Conservation (phyloP, 2,888 invertebrate genomes). For the Patella ulyssiponensis region DNA sequence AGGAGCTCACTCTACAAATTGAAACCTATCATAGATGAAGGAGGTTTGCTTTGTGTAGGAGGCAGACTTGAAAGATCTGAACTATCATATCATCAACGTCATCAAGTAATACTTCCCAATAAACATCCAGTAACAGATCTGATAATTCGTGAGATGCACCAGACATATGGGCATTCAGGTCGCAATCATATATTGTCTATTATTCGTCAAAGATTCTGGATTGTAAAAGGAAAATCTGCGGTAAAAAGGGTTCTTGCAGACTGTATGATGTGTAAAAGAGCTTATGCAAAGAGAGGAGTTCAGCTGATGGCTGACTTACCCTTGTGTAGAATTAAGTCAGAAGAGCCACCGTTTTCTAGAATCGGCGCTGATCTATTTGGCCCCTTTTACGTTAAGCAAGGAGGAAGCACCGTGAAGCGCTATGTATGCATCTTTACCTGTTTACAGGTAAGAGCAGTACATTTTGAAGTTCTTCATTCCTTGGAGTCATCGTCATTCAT, state of each 20-base stretch:
- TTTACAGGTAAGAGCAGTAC: constrained; percentile 24
- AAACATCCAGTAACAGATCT: not conserved
- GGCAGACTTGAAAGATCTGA: not conserved
- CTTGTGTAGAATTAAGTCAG: not conserved
- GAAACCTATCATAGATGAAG: not conserved
- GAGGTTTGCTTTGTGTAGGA: not conserved
- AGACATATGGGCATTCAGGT: not conserved
- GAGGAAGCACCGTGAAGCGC: constrained; percentile 21
- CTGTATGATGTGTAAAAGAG: constrained; percentile 10
- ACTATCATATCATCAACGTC: not conserved
- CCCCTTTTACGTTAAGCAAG: constrained; percentile 26
- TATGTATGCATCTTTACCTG: constrained; percentile 37
- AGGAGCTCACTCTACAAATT: not conserved
- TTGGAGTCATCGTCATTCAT: not conserved
- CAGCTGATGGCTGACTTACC: constrained; percentile 6
- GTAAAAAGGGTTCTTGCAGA: not conserved
- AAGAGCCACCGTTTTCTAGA: constrained; percentile 21
- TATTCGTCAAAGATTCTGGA: constrained; percentile 14
- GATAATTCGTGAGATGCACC: constrained; percentile 14
- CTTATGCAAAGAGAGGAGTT: not conserved
- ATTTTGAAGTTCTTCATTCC: constrained; percentile 29
- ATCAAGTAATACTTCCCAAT: constrained; percentile 14
- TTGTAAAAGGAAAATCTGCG: not conserved
- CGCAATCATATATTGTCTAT: constrained; percentile 14
- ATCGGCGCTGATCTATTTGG: constrained; percentile 32